Evolutionary conservation across 2,888 invertebrate species (phyloP), one percentile per base, ranked within the genome.

Genomic region (Oasisia sp.): DNA sequence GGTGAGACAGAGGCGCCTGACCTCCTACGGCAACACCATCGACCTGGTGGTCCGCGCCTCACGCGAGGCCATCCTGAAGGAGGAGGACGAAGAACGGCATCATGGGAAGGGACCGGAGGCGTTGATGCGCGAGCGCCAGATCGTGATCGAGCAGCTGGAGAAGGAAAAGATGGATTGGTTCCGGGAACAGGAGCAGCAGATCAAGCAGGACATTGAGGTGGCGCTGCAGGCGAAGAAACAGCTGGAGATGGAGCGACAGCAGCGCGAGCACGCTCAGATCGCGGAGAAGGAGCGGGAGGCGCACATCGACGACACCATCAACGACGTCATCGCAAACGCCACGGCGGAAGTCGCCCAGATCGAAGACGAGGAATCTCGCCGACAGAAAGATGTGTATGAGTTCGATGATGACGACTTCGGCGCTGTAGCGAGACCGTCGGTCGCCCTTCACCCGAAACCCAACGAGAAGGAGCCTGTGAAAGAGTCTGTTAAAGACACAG

Each of bases 101-200:
- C 50, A 5, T 50, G 50, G 50, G 50, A 50, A 50, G 50, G 50
- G 50, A 50, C 12, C 50, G 50, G 50, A 50, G 50, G 0, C 50
- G 9, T 12, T 50, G 50, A 14, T 50, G 50, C 50, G 50, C 1
- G 74, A 74, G 14, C 89, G 58, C n/a, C 90, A 45, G 90, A 74
- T 19, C 74, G n/a, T 74, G 74, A 74, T 74, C n/a, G 50, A n/a
- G 91, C 50, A 32, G 92, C 32, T 50, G 91, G 90, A 89, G 50
- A 45, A 89, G 56, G 50, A 89, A 91, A 56, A 91, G 92, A 74
- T 32, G 92, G 89, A 91, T n/a, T 74, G 27, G 91, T 89, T 89
- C 45, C 45, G 89, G 91, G 91, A 91, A 89, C 50, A 91, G 90
- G 91, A 89, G 58, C 50, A 32, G 74, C 32, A 56, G 38, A 91